Conservation (phyloP, 2,113 vertebrate species). For the Semnornis frantzii region DNA sequence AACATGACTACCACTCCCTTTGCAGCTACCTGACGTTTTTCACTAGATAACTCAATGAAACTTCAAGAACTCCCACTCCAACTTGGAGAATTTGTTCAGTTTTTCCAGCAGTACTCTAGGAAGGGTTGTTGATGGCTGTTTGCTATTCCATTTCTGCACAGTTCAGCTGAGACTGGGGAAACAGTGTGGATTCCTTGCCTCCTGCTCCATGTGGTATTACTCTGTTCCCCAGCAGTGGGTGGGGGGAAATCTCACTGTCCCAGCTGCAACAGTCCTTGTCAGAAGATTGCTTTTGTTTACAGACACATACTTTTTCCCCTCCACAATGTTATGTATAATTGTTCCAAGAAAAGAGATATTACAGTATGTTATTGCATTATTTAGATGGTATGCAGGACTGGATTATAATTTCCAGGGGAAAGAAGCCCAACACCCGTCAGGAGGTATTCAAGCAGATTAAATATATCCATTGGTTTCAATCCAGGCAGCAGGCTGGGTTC, state of each 20-base stretch:
- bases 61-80: background rate
- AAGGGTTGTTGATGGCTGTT: background rate
- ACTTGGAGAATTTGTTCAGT: background rate
- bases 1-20: background rate
- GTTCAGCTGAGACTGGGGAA: background rate
- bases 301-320: background rate
- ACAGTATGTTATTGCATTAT: conserved; percentile 25
- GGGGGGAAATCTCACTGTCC: background rate
- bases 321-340: background rate
- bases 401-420: conserved; percentile 26
- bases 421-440: background rate
- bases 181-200: background rate
- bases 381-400: background rate
- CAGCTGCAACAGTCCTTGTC: background rate
- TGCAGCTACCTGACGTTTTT: background rate
- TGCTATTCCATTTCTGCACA: background rate
- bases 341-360: background rate
- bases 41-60: background rate
- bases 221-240: background rate
- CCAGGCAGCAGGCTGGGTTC: conserved; percentile 20
- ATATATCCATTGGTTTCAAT: conserved; percentile 26
- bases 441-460: conserved; percentile 16
- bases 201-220: background rate
- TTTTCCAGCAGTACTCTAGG: background rate
- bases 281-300: background rate